Evolutionary conservation across 1,140 invertebrate genomes (phyloP).

Genomic region (Drosophila subobscura): DNA sequence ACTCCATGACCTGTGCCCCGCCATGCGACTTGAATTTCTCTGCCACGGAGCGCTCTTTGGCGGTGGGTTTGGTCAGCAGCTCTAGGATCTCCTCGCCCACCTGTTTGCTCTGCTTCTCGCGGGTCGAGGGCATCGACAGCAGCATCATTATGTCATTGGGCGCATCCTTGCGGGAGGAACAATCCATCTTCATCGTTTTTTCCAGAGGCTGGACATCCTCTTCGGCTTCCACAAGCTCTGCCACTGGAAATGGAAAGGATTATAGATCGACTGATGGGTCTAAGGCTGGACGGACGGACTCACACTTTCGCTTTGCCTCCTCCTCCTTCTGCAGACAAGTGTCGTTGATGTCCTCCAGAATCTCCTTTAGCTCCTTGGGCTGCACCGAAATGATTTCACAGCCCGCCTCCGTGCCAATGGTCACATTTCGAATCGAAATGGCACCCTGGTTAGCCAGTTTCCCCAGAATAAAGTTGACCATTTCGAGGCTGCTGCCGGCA

Average conservation of each 20-base stretch:
- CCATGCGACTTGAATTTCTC: constrained; percentile 98
- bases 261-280: background rate
- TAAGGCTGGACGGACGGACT: background rate
- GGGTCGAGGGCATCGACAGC: constrained; percentile 95
- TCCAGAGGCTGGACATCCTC: constrained; percentile 42
- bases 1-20: constrained; percentile 97
- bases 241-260: constrained; percentile 26
- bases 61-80: constrained; percentile 96
- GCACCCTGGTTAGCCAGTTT: constrained; percentile 95
- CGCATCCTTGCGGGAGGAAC: constrained; percentile 83
- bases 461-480: constrained; percentile 91
- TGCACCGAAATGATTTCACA: constrained; percentile 89
- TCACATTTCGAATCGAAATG: constrained; percentile 88
- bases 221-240: constrained; percentile 19
- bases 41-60: constrained; percentile 96
- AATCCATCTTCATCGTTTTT: constrained; percentile 46
- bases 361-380: constrained; percentile 88
- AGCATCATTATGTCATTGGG: constrained; percentile 89
- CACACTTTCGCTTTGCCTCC: constrained; percentile 83
- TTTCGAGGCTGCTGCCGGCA: constrained; percentile 86
- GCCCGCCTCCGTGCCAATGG: constrained; percentile 85
- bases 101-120: constrained; percentile 97
- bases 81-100: constrained; percentile 98
- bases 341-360: constrained; percentile 85
- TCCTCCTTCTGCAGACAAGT: constrained; percentile 73